Conservation (phyloP, 1,140 invertebrate genomes). For the Drosophila micromelanica region DNA sequence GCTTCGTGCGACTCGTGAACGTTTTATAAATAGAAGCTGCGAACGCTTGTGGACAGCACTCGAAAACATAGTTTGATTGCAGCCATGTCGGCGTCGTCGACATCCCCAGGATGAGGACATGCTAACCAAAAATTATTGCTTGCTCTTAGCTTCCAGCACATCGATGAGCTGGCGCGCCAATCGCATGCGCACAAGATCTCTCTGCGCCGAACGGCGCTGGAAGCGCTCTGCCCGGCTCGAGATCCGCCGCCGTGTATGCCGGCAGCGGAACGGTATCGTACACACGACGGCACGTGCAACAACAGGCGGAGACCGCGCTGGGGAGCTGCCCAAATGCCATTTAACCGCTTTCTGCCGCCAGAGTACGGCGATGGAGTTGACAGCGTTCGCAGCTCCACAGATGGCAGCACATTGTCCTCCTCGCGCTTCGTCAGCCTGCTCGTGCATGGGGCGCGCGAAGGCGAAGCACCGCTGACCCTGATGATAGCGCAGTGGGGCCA, state of each 20-base stretch:
- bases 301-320: constrained; percentile 90
- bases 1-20: constrained; percentile 33
- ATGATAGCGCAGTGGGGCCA: constrained; percentile 94
- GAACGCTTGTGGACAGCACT: constrained; percentile 49
- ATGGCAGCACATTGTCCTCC: constrained; percentile 87
- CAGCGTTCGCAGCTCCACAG: constrained; percentile 86
- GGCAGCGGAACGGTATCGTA: constrained; percentile 88
- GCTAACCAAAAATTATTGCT: constrained; percentile 7
- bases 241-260: constrained; percentile 81
- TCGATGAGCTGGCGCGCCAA: constrained; percentile 79
- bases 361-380: constrained; percentile 92
- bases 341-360: constrained; percentile 92
- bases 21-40: constrained; percentile 77
- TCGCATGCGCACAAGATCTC: constrained; percentile 78
- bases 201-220: constrained; percentile 73
- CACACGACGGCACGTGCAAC: constrained; percentile 94
- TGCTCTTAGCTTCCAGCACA: constrained; percentile 70
- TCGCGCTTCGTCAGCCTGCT: constrained; percentile 86
- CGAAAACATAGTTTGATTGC: constrained; percentile 60
- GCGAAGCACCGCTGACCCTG: constrained; percentile 88
- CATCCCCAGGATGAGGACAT: constrained; percentile 28
- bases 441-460: constrained; percentile 88
- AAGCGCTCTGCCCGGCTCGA: constrained; percentile 77
- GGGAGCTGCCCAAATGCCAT: constrained; percentile 93
- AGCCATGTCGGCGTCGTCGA: constrained; percentile 52